Percentiles rank a stretch among this genome's conserved stretches.
Conservation (phyloP, 2,797 vertebrate genomes). For the Hybognathus amarus region DNA sequence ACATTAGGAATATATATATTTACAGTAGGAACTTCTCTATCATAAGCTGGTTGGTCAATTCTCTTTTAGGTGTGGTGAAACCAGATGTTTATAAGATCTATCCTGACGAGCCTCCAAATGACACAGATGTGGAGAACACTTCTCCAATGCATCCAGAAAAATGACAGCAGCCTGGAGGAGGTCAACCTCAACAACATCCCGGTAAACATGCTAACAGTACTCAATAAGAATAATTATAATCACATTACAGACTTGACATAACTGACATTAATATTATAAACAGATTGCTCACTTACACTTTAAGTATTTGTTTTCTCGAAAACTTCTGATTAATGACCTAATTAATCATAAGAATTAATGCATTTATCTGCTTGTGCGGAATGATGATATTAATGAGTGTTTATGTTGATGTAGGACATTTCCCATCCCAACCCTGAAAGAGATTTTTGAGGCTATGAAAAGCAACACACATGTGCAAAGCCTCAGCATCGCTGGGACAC, state of each 20-base stretch:
- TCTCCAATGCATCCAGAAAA: slow-evolving; percentile 83
- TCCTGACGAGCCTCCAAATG: slow-evolving; percentile 92
- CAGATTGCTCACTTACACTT: neutral
- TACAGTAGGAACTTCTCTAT: neutral
- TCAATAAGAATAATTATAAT: neutral
- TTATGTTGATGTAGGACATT: slow-evolving; percentile 82
- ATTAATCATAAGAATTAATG: neutral
- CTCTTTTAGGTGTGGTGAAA: slow-evolving; percentile 88
- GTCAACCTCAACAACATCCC: slow-evolving; percentile 98
- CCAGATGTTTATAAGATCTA: slow-evolving; percentile 89
- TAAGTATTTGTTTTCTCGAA: slow-evolving; percentile 15
- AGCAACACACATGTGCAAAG: slow-evolving; percentile 85
- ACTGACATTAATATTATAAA: neutral
- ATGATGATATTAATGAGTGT: neutral
- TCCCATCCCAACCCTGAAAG: slow-evolving; percentile 87
- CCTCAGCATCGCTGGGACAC: slow-evolving; percentile 92
- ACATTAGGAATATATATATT: neutral
- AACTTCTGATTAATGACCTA: neutral
- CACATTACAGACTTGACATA: neutral
- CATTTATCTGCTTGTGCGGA: neutral
- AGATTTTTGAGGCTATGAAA: slow-evolving; percentile 90
- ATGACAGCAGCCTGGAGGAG: slow-evolving; percentile 85
- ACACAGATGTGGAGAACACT: slow-evolving; percentile 91
- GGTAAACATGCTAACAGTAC: slow-evolving; percentile 70
- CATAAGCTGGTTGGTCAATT: neutral